These are phyloP conservation scores for Mustela nigripes DNA, from an alignment of 2,113 vertebrate species.

Conservation along the genomic window DNA sequence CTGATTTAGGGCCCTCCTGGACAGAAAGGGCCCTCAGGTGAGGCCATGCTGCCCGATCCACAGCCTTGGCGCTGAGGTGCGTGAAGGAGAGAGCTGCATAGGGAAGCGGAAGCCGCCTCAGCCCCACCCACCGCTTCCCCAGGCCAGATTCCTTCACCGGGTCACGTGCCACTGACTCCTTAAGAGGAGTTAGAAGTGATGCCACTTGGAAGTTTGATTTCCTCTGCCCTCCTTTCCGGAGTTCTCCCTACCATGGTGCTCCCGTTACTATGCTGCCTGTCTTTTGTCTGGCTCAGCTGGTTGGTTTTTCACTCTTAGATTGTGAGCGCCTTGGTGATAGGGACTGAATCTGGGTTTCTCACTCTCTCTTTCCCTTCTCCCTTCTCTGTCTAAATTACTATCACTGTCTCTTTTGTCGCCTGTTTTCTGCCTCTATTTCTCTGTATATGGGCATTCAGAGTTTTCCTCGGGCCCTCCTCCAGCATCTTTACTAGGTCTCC, in stretches of 20 bases:
- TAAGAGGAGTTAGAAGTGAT: background rate
- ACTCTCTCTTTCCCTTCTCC: background rate
- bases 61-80: accelerated
- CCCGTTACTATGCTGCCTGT: background rate
- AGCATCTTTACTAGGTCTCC: background rate
- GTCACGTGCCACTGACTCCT: background rate
- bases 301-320: too few relatives aligned
- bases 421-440: background rate
- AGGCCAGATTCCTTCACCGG: background rate
- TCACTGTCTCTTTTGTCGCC: background rate
- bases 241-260: background rate
- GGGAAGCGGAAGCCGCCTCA: background rate
- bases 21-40: background rate
- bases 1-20: background rate
- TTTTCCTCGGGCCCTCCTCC: background rate
- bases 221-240: background rate
- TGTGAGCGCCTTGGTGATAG: background rate
- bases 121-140: background rate
- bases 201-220: background rate
- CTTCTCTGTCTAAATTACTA: background rate
- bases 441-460: background rate
- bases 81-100: background rate
- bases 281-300: background rate
- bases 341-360: background rate
- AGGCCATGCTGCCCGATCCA: too few relatives aligned